Conservation (phyloP, 2,888 invertebrate species). For the Xestia c-nigrum region DNA sequence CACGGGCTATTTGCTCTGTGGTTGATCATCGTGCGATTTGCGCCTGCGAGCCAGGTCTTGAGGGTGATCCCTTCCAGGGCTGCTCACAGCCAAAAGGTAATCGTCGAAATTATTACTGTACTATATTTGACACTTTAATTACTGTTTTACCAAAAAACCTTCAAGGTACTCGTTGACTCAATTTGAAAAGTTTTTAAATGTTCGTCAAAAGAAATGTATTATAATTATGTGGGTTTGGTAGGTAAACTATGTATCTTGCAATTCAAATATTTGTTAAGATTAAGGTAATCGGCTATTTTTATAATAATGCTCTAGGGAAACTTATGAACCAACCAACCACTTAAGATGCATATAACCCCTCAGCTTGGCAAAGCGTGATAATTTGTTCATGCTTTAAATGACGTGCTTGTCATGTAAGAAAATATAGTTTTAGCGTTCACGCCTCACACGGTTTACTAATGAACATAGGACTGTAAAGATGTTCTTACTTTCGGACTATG, state of each 20-base stretch:
- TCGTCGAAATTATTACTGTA: constrained; percentile 41
- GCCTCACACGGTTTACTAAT: constrained; percentile 89
- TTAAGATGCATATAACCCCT: constrained; percentile 83
- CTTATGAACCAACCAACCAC: constrained; percentile 58
- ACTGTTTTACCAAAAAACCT: constrained; percentile 43
- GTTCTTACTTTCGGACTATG: constrained; percentile 78
- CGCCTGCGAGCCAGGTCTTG: constrained; percentile 90
- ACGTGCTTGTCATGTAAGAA: constrained; percentile 81
- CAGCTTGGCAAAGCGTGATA: constrained; percentile 89
- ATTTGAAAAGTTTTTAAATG: constrained; percentile 15
- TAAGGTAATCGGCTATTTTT: constrained; percentile 66
- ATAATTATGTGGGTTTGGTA: constrained; percentile 59
- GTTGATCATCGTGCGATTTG: constrained; percentile 92
- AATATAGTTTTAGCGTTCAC: constrained; percentile 78
- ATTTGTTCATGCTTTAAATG: constrained; percentile 82
- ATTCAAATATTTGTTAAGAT: constrained; percentile 52
- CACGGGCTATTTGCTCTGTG: constrained; percentile 90
- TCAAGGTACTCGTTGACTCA: constrained; percentile 15
- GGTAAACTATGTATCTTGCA: constrained; percentile 56
- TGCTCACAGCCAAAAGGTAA: constrained; percentile 87
- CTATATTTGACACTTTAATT: constrained; percentile 42
- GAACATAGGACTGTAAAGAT: constrained; percentile 79
- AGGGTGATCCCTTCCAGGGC: constrained; percentile 92
- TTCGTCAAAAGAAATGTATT: constrained; percentile 14
- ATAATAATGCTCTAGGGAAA: constrained; percentile 64